Evolutionary conservation across 2,888 invertebrate genomes (phyloP).

Genomic region (Philereme transversata): DNA sequence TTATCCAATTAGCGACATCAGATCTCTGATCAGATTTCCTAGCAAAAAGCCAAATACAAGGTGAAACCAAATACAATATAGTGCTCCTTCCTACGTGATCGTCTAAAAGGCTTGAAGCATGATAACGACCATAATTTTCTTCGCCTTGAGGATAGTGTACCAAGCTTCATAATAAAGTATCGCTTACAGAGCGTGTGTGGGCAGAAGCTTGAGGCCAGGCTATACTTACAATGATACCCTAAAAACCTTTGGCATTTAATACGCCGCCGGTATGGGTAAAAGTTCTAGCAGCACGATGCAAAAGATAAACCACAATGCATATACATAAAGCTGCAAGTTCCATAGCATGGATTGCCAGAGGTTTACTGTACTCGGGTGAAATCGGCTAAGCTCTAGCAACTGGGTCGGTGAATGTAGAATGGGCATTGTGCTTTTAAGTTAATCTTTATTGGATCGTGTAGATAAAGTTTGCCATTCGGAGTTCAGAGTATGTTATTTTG

Average conservation of each 20-base stretch:
- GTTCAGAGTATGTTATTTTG: constrained; percentile 15
- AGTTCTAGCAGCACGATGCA: neutral
- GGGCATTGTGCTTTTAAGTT: constrained; percentile 29
- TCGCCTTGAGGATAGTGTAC: constrained; percentile 12
- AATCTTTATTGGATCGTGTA: constrained; percentile 31
- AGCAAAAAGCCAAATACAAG: neutral
- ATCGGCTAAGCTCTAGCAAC: constrained; percentile 36
- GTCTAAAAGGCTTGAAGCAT: constrained; percentile 11
- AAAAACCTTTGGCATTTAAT: constrained; percentile 24
- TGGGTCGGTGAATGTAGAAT: constrained; percentile 36
- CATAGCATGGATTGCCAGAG: constrained; percentile 3
- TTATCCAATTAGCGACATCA: constrained; percentile 8
- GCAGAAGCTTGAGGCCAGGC: constrained; percentile 22
- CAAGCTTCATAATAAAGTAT: constrained; percentile 18
- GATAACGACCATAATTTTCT: constrained; percentile 20
- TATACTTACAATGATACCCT: constrained; percentile 25
- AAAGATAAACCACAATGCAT: constrained; percentile 7
- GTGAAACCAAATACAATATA: constrained; percentile 7
- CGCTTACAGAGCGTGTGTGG: constrained; percentile 24
- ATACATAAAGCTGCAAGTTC: constrained; percentile 10
- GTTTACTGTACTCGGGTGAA: constrained; percentile 32
- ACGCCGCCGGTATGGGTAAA: neutral
- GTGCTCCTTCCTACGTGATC: constrained; percentile 25
- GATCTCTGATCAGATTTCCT: constrained; percentile 5
- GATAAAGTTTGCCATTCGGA: constrained; percentile 9